Base-by-base conservation (phyloP, 2,888 invertebrate species). In the Mongoloraphidia duomilia region DNA sequence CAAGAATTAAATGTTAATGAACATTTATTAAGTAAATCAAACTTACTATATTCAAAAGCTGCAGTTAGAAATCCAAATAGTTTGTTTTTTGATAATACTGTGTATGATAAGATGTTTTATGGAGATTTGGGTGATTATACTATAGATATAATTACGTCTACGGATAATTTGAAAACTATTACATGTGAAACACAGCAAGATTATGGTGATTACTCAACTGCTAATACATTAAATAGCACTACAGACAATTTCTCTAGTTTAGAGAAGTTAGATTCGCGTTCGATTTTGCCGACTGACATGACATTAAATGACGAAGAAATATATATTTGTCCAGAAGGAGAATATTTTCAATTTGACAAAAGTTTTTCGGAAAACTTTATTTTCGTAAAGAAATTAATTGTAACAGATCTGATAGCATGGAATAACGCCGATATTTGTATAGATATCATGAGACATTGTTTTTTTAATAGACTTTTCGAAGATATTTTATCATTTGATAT, bases 371-470 rank as follows among this genome's bases (percentile, higher is more conserved):
- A 42, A 40, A 11, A 12, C 35, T 9, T 47, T 52, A 10, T 45
- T 48, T 9, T 41, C 46, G 14, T 54, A 6, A 56, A 57, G 42
- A 60, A 59, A 51, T 52, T 65, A 11, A 34, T 52, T 10, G 58
- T 65, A 1, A 60, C 60, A 2, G 58, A 66, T 47, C 43, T 68
- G 10, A 47, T 65, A 34, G 62, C 67, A 1, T 77, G 76, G 77
- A 78, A 75, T 55, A 76, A 77, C 52, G 72, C 68, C 47, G 55
- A 62, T 36, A 54, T 61, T 3, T 60, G 64, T 1, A 63, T 69
- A 0, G 63, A 70, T 35, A 71, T 76, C 59, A 67, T 76, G 65
- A 68, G 69, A 50, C 74, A 75, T 55, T 64, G 67, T 50, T 76
- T 68, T 55, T 61, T 64, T 33, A 71, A 75, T 52, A 67, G 74